phyloP scores from a whole-genome alignment of 2,888 invertebrate species.

The Eupeodes latifasciatus region DNA sequence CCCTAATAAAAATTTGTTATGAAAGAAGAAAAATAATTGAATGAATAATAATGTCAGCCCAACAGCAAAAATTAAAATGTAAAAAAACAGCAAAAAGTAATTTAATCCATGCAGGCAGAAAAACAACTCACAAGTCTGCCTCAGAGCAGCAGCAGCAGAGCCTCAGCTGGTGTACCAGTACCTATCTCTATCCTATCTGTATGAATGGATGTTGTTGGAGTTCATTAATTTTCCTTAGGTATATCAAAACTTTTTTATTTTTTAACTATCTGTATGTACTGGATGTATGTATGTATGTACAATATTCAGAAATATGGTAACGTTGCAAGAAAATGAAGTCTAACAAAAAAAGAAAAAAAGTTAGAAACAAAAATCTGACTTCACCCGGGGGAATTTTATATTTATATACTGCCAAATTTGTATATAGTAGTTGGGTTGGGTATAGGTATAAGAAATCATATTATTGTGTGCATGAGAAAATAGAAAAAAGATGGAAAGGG shows the following conservation, averaged over 20 bases:
- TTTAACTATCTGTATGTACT: background rate
- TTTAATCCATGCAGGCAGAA: conserved; percentile 54
- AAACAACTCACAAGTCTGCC: conserved; percentile 42
- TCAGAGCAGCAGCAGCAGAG: background rate
- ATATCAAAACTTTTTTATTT: conserved; percentile 6
- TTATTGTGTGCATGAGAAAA: background rate
- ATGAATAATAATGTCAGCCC: conserved; percentile 54
- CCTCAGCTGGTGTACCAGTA: conserved; percentile 21
- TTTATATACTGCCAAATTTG: conserved; percentile 31
- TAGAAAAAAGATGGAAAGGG: background rate
- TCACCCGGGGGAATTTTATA: conserved; percentile 28
- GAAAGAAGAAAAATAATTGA: conserved; percentile 41
- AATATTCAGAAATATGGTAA: conserved; percentile 52
- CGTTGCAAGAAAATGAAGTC: conserved; percentile 51
- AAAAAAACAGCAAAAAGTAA: conserved; percentile 37
- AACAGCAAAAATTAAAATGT: conserved; percentile 15
- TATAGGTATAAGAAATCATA: background rate
- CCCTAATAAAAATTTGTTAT: conserved; percentile 41
- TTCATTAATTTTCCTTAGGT: conserved; percentile 67
- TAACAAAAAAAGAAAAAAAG: conserved; percentile 25
- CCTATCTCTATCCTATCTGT: background rate
- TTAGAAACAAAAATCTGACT: conserved; percentile 8
- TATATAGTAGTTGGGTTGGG: background rate
- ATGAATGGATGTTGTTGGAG: conserved; percentile 41
- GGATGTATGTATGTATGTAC: background rate